These are phyloP conservation scores for Dendrophyllia cribrosa DNA, from an alignment of 64 coral and sea anemone genomes.

Conservation along the genomic window DNA sequence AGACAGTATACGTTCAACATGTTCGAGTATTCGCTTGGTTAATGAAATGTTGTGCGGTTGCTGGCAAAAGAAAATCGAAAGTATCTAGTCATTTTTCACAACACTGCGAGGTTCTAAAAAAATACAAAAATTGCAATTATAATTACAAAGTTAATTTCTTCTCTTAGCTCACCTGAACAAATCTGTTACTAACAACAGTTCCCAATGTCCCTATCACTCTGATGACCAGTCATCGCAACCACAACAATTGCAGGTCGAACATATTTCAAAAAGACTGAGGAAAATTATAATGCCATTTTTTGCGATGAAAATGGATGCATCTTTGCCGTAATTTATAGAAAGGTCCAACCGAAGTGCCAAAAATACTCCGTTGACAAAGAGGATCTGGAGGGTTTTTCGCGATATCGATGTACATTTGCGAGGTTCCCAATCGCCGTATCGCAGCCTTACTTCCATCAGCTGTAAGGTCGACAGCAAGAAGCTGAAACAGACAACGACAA, in stretches of 20 bases:
- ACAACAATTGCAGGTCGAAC: background rate
- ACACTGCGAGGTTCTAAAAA: too few species aligned
- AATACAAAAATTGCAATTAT: too few species aligned
- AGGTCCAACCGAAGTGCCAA: constrained; percentile 7
- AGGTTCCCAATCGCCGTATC: background rate
- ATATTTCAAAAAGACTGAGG: constrained; percentile 47
- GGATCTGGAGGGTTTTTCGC: background rate
- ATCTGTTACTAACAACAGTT: too few species aligned
- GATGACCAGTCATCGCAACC: constrained; percentile 3
- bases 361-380: constrained; percentile 12
- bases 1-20: too few species aligned
- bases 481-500: constrained; percentile 55
- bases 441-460: constrained; percentile 25
- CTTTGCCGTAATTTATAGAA: background rate
- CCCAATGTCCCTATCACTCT: background rate
- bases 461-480: constrained; percentile 36
- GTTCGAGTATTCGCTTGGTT: too few species aligned
- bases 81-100: too few species aligned
- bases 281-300: constrained; percentile 73
- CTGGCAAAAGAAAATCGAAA: too few species aligned
- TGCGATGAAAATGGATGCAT: constrained; percentile 70
- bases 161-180: too few species aligned
- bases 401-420: background rate
- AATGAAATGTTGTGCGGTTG: too few species aligned
- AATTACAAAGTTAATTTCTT: too few species aligned